Base-by-base conservation (phyloP, 2,113 vertebrate genomes). In the Macquaria australasica region DNA sequence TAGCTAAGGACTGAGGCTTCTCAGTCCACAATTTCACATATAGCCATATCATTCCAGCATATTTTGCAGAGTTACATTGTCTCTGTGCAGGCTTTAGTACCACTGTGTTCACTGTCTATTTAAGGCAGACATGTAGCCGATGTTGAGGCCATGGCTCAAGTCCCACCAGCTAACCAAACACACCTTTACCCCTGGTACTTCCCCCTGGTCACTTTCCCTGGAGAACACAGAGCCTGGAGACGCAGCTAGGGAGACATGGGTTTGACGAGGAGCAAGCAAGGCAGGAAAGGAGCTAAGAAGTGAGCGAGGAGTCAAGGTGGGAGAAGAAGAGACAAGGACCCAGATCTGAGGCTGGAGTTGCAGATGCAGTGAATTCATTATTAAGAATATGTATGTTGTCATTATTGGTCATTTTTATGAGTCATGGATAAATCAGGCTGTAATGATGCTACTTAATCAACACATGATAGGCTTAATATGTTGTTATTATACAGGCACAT, bases 101-200 rank as follows among this genome's bases (percentile, higher is more conserved):
- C 45, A 23, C 45, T 63, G 34, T 50, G 5, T 25, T 72, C 60
- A 14, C 43, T n/a, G 34, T 48, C 78, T 39, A 43, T 73, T 83
- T 67, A 62, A 77, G n/a, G 79, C 34, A 66, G 77, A 68, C 16
- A 20, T 50, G 56, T 8, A 39, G 73, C n/a, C 50, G 37, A 63
- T 53, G 62, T 66, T 11, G 21, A 56, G 43, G 53, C 25, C 12
- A n/a, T 37, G 14, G 25, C 56, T 79, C 12, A 37, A 51, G 68
- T 81, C 75, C 56, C 73, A 77, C 37, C 67, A 85, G 85, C 86
- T 84, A 80, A 84, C 83, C 41, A 88, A 91, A 83, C 85, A 76
- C 88, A 80, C 69, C 82, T 84, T 60, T 41, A 79, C 41, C 80
- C 64, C 34, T 20, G 43, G 34, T 53, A 8, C 87, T 62, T 41